Conservation (phyloP, 2,888 invertebrate species). For the Neuroscelio doddi region DNA sequence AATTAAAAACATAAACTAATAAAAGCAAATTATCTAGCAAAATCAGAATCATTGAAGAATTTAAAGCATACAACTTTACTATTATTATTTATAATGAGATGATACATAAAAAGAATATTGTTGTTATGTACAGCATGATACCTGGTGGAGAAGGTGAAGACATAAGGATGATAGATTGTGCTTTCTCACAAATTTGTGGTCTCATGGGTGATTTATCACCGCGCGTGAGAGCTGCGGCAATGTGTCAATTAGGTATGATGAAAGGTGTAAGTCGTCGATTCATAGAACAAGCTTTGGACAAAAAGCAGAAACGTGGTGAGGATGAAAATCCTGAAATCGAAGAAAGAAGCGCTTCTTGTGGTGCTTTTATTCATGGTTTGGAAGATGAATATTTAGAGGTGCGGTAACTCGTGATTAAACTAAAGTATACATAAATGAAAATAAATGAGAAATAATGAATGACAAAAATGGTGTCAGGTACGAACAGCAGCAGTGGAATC, state of each 20-base stretch:
- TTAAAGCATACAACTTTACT: too few relatives aligned
- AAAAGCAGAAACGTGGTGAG: constrained; percentile 79
- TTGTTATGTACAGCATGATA: constrained; percentile 73
- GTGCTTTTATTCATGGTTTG: constrained; percentile 97
- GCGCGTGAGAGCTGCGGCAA: constrained; percentile 89
- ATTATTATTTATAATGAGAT: too few relatives aligned
- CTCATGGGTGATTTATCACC: constrained; percentile 94
- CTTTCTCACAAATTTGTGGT: constrained; percentile 95
- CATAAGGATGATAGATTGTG: constrained; percentile 93
- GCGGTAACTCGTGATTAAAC: too few relatives aligned
- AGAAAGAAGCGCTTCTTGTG: constrained; percentile 89
- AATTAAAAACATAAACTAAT: too few relatives aligned
- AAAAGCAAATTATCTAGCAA: too few relatives aligned
- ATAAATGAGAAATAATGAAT: not conserved
- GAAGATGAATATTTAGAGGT: constrained; percentile 96
- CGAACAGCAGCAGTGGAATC: constrained; percentile 96
- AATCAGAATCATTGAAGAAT: too few relatives aligned
- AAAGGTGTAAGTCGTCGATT: constrained; percentile 90
- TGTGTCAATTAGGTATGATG: constrained; percentile 89
- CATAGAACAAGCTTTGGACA: constrained; percentile 96
- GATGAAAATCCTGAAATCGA: constrained; percentile 67
- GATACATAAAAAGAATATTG: too few relatives aligned
- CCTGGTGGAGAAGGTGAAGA: constrained; percentile 85
- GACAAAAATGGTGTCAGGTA: constrained; percentile 79
- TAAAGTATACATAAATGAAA: constrained; percentile 7